Conservation (phyloP, 1,140 invertebrate species). For the Neodiprion lecontei region DNA sequence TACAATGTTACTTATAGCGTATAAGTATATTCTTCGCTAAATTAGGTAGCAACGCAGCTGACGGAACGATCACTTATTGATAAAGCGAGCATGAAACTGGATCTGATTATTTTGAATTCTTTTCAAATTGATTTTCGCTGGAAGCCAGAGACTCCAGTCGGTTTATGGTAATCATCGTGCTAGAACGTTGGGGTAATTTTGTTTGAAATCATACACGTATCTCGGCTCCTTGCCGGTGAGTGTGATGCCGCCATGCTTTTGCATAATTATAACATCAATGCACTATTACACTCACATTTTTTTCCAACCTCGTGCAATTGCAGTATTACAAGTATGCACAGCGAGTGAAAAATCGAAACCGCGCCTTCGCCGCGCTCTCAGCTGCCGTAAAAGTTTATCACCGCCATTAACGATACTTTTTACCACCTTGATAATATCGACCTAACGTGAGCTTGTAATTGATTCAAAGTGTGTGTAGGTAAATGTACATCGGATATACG, state of each 20-base stretch:
- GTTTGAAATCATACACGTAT: too few relatives aligned
- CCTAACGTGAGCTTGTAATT: background rate
- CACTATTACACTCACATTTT: background rate
- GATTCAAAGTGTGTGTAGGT: background rate
- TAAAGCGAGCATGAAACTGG: too few relatives aligned
- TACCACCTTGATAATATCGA: background rate
- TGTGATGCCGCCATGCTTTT: background rate
- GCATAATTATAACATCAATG: constrained; percentile 5
- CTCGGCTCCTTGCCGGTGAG: too few relatives aligned
- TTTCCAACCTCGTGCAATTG: background rate
- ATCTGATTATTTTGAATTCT: background rate
- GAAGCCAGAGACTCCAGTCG: background rate
- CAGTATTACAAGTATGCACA: background rate
- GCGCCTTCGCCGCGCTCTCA: background rate
- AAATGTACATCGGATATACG: too few relatives aligned
- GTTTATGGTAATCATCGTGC: background rate
- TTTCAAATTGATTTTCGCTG: background rate
- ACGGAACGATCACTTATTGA: too few relatives aligned
- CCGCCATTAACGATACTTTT: constrained; percentile 5
- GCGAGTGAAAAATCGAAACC: background rate
- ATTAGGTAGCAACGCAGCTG: too few relatives aligned
- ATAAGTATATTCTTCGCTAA: too few relatives aligned
- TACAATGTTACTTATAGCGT: too few relatives aligned
- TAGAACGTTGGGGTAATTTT: too few relatives aligned
- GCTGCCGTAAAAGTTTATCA: background rate